A percentile compares a stretch with the other conserved stretches of the same genome.
phyloP scores from a whole-genome alignment of 2,113 vertebrate species.

The Platycercus adscitus region DNA sequence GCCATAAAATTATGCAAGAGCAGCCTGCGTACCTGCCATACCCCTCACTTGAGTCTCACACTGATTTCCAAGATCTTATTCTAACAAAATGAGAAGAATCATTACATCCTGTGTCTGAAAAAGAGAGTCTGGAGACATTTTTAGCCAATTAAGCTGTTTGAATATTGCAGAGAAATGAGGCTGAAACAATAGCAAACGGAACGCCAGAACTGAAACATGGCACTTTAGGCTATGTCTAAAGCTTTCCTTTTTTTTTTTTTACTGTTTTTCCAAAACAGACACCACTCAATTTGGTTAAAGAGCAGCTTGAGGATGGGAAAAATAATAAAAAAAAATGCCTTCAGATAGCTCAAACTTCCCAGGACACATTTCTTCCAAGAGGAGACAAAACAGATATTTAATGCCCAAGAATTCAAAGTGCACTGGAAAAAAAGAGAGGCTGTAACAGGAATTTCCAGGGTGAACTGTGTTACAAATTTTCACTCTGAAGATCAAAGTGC shows the following conservation, averaged over 20 bases:
- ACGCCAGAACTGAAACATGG: not conserved
- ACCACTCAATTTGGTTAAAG: not conserved
- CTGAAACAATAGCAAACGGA: not conserved
- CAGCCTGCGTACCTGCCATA: not conserved
- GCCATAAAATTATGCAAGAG: fast-evolving
- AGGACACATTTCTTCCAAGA: not conserved
- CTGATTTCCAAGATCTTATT: not conserved
- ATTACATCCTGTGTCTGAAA: not conserved
- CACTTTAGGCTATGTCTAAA: not conserved
- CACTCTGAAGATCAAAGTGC: not conserved
- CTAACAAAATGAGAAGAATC: not conserved
- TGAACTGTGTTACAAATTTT: not conserved
- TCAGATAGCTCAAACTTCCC: not conserved
- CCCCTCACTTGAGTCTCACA: not conserved
- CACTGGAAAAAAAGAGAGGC: not conserved
- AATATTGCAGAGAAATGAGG: not conserved
- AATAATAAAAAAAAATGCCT: not conserved
- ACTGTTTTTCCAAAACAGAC: not conserved
- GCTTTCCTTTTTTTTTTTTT: not conserved
- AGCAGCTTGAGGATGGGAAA: not conserved
- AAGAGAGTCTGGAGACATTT: not conserved
- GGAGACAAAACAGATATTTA: not conserved
- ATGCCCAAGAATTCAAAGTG: not conserved
- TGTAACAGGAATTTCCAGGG: not conserved
- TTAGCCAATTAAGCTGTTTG: not conserved